These are phyloP conservation scores for Saturnia japonica DNA, from an alignment of 2,888 invertebrate species.

Conservation along the genomic window DNA sequence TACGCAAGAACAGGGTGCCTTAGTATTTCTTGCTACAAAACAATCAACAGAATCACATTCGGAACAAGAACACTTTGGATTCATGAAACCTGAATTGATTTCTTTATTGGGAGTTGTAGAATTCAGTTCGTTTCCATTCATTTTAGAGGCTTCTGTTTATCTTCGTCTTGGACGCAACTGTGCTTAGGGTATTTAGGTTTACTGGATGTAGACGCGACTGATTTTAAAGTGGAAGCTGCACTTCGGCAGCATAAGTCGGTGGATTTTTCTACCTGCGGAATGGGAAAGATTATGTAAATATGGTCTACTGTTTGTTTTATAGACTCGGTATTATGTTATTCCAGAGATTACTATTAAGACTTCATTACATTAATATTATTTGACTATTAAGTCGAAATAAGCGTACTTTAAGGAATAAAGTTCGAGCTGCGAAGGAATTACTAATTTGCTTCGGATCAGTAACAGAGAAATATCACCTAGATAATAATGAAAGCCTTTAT, in stretches of 20 bases:
- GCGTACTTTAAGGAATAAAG: no score
- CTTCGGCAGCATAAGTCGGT: constrained; percentile 37
- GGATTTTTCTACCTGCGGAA: constrained; percentile 36
- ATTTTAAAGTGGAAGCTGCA: constrained; percentile 22
- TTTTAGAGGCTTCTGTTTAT: background rate
- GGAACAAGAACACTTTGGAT: constrained; percentile 49
- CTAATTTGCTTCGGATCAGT: no score
- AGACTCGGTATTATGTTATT: background rate
- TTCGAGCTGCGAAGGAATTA: no score
- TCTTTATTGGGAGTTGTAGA: constrained; percentile 6
- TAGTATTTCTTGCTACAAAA: constrained; percentile 38
- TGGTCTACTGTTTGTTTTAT: background rate
- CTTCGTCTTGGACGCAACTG: background rate
- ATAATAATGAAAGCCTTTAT: no score
- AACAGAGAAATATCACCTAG: no score
- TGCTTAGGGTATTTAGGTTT: constrained; percentile 7
- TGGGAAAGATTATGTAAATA: constrained; percentile 14
- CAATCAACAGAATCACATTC: constrained; percentile 48
- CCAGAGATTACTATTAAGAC: no score
- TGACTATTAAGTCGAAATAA: no score
- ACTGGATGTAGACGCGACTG: constrained; percentile 19
- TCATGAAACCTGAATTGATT: constrained; percentile 19
- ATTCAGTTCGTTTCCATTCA: background rate
- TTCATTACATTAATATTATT: no score
- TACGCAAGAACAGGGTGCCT: constrained; percentile 30